Percentiles rank a stretch among this genome's conserved stretches.
Evolutionary conservation across 2,113 vertebrate species (phyloP).

Genomic region (Conger conger): DNA sequence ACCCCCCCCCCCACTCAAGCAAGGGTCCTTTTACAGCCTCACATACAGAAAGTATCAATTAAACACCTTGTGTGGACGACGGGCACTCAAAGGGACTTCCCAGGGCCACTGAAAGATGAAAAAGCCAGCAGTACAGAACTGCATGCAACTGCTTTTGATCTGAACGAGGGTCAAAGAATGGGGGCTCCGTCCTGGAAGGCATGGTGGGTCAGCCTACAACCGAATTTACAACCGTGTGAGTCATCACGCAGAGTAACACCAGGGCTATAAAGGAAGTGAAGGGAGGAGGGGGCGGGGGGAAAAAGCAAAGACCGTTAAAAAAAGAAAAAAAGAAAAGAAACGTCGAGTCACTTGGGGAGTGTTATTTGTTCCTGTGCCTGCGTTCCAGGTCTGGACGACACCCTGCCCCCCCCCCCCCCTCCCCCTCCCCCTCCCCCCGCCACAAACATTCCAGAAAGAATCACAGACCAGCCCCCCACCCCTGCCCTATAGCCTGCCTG

Average conservation of each 20-base stretch:
- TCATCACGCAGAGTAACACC: background rate
- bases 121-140: background rate
- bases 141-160: background rate
- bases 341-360: background rate
- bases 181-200: background rate
- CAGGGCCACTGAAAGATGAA: background rate
- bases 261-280: background rate
- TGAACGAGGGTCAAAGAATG: background rate
- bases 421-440: constrained; percentile 15
- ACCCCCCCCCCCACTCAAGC: background rate
- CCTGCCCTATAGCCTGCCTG: constrained; percentile 20
- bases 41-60: background rate
- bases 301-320: background rate
- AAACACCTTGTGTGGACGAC: background rate
- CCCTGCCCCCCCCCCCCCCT: background rate
- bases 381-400: constrained; percentile 1
- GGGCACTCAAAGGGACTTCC: background rate
- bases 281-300: background rate
- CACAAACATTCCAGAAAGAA: constrained; percentile 14
- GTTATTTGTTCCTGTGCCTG: constrained; percentile 9
- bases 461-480: constrained; percentile 10
- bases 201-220: background rate
- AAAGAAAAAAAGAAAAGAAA: background rate
- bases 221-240: background rate
- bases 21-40: background rate